phyloP scores from a whole-genome alignment of 2,113 vertebrate genomes.

The Nanorana parkeri region DNA sequence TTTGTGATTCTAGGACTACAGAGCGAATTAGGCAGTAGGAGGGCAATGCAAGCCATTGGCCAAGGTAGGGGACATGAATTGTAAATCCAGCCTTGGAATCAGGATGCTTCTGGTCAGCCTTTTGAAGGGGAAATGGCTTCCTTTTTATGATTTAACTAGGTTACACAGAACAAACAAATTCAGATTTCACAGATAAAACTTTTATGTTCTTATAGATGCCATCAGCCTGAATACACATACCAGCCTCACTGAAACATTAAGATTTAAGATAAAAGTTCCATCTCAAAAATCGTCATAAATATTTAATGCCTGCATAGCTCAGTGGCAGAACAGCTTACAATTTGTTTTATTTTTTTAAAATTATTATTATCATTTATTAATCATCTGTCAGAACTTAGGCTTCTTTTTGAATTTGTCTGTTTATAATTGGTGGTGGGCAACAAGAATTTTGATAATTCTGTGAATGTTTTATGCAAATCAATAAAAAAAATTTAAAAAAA shows the following conservation, averaged over 20 bases:
- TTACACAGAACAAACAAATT: no score
- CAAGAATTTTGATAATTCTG: slow-evolving; percentile 33
- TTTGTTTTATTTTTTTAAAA: slow-evolving; percentile 32
- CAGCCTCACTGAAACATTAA: slow-evolving; percentile 13
- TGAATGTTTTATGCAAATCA: background rate
- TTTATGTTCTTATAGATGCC: background rate
- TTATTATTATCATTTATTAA: slow-evolving; percentile 38
- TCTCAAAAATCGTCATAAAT: slow-evolving; percentile 31
- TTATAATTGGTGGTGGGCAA: slow-evolving; percentile 25
- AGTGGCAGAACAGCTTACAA: background rate
- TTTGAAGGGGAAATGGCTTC: no score
- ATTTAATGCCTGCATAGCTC: slow-evolving; percentile 32
- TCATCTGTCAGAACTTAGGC: slow-evolving; percentile 10
- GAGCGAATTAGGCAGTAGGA: no score
- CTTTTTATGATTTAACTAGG: no score
- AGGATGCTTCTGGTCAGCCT: no score
- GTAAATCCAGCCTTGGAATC: no score
- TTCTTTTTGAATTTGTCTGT: slow-evolving; percentile 25
- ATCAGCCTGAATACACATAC: background rate
- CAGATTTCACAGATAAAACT: background rate
- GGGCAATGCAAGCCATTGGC: no score
- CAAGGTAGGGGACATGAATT: no score
- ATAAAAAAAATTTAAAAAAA: background rate
- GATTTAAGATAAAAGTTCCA: slow-evolving; percentile 39
- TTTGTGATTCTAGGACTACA: no score